Percentiles rank a stretch among this genome's conserved stretches.
Conservation (phyloP, 1,140 invertebrate genomes). For the Drosophila elegans region DNA sequence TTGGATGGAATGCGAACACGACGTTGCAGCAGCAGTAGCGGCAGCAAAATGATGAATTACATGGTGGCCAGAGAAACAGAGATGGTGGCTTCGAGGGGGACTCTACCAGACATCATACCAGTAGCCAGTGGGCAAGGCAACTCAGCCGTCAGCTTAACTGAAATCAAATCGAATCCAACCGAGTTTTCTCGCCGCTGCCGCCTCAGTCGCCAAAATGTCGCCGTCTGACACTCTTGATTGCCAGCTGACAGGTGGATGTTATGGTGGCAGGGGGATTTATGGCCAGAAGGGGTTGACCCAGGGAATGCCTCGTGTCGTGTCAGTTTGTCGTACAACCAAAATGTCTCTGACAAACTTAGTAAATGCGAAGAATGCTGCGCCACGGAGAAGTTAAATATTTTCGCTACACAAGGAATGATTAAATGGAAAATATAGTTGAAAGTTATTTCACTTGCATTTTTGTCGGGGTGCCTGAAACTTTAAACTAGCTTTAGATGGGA, state of each 20-base stretch:
- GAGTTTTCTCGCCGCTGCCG: conserved; percentile 14
- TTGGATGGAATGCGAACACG: conserved; percentile 80
- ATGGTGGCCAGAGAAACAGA: conserved; percentile 31
- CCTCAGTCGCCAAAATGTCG: conserved; percentile 46
- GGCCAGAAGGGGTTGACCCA: no score
- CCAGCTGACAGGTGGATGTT: conserved; percentile 60
- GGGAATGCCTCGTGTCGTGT: conserved; percentile 28
- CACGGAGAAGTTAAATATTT: conserved; percentile 22
- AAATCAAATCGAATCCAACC: conserved; percentile 37
- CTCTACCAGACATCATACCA: background rate
- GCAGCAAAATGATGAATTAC: conserved; percentile 67
- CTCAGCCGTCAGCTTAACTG: conserved; percentile 31
- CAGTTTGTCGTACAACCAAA: conserved; percentile 50
- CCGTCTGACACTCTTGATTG: conserved; percentile 73
- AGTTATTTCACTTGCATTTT: background rate
- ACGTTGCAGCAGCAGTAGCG: conserved; percentile 6
- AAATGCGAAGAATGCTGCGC: conserved; percentile 42
- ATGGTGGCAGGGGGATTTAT: background rate
- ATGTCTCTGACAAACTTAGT: conserved; percentile 45
- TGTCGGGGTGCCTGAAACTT: background rate
- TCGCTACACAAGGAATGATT: background rate
- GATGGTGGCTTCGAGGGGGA: background rate
- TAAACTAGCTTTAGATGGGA: background rate
- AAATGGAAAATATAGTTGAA: background rate
- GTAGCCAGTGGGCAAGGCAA: conserved; percentile 34